phyloP scores from a whole-genome alignment of 2,113 vertebrate genomes.

The Megaceryle torquata region DNA sequence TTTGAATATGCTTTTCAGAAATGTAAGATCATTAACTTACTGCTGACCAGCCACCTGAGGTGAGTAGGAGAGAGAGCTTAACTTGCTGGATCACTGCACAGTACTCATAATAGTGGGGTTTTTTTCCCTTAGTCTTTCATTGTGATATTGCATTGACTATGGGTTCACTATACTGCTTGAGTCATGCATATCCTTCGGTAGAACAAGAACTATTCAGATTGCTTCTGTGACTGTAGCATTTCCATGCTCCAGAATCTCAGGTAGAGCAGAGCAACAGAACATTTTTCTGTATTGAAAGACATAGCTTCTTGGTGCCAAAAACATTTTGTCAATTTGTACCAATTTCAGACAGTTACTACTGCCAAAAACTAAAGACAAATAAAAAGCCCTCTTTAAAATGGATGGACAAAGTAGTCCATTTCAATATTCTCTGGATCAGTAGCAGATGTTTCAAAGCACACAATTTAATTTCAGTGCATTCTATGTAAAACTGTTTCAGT shows the following conservation, averaged over 20 bases:
- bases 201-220: not conserved
- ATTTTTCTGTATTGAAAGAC: not conserved
- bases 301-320: not conserved
- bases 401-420: not conserved
- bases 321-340: not conserved
- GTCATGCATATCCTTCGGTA: not conserved
- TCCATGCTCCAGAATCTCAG: not conserved
- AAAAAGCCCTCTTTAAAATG: not conserved
- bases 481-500: not conserved
- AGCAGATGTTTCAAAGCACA: not conserved
- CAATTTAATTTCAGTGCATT: not conserved
- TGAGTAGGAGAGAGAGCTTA: constrained; percentile 31
- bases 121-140: not conserved
- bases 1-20: constrained; percentile 26
- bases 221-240: not conserved
- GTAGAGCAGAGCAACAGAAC: not conserved
- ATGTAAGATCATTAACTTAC: constrained; percentile 32
- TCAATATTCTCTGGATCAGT: not conserved
- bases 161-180: not conserved
- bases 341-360: not conserved
- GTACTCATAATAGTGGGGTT: not conserved
- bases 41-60: constrained; percentile 39
- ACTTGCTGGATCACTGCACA: not conserved
- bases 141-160: not conserved
- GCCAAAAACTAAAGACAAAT: not conserved